phyloP scores from a whole-genome alignment of 2,113 vertebrate genomes.

The Blennius ocellaris region DNA sequence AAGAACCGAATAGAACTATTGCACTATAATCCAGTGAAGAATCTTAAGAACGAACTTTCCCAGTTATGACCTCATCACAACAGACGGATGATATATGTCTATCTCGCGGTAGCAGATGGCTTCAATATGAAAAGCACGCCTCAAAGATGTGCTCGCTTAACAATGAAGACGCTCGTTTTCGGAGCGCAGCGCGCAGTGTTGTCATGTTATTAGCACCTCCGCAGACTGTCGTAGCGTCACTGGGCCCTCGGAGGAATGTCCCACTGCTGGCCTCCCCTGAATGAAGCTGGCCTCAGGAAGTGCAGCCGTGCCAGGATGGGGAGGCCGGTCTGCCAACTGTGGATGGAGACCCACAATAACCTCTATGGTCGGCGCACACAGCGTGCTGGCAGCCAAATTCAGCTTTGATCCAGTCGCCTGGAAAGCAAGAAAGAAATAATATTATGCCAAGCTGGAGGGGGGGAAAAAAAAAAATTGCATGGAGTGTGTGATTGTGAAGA shows the following conservation, averaged over 20 bases:
- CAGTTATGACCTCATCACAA: too few species aligned
- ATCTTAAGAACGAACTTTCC: background rate
- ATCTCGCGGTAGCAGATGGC: constrained; percentile 41
- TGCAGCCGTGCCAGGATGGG: constrained; percentile 80
- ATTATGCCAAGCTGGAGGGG: constrained; percentile 7
- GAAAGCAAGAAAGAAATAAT: constrained; percentile 26
- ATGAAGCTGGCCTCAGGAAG: constrained; percentile 76
- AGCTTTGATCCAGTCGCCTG: constrained; percentile 79
- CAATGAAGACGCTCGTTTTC: background rate
- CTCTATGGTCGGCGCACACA: constrained; percentile 51
- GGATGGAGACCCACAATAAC: constrained; percentile 79
- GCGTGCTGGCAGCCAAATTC: constrained; percentile 67
- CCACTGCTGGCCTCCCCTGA: constrained; percentile 70
- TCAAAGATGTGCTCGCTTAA: constrained; percentile 6
- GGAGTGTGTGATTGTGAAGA: background rate
- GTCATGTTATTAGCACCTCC: constrained; percentile 74
- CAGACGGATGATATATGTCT: background rate
- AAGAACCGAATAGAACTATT: constrained; percentile 67
- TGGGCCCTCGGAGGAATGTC: constrained; percentile 82
- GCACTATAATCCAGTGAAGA: background rate
- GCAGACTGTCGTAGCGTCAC: constrained; percentile 82
- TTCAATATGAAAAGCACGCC: constrained; percentile 82
- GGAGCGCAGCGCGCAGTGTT: background rate
- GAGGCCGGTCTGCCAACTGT: constrained; percentile 82
- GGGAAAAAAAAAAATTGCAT: too few species aligned